phyloP scores from a whole-genome alignment of 2,113 vertebrate genomes.

The Argyrosomus japonicus region DNA sequence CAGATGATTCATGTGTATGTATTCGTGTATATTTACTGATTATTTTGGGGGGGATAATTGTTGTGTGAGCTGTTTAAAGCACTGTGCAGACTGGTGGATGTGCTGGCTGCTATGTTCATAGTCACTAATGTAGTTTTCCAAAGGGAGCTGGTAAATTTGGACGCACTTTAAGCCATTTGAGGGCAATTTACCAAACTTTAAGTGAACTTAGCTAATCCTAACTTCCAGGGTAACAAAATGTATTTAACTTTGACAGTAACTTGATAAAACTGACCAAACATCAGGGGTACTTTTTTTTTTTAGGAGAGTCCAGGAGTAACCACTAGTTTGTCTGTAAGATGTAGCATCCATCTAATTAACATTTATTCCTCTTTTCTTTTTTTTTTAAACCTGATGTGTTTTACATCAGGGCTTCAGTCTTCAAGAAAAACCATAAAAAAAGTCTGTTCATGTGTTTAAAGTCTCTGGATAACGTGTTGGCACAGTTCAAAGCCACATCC shows the following conservation, averaged over 20 bases:
- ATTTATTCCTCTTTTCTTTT: neutral
- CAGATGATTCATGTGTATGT: neutral
- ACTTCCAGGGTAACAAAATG: neutral
- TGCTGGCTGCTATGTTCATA: neutral
- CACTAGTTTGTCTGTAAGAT: neutral
- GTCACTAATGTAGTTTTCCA: constrained; percentile 5
- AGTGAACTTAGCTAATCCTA: neutral
- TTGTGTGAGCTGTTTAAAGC: constrained; percentile 14
- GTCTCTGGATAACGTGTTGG: neutral
- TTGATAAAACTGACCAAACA: neutral
- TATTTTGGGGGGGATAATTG: neutral
- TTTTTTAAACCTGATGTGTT: constrained; percentile 7
- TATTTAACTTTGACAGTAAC: neutral
- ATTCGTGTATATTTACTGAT: neutral
- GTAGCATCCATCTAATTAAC: neutral
- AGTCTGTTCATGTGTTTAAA: neutral
- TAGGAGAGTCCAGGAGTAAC: constrained; percentile 1
- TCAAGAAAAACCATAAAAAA: neutral
- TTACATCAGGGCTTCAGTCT: neutral
- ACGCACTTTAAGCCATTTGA: constrained; percentile 16
- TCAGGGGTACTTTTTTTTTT: constrained; percentile 15
- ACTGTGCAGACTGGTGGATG: constrained; percentile 4
- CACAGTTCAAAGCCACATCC: neutral
- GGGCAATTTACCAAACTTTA: neutral
- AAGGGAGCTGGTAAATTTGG: neutral